A percentile compares a stretch with the other conserved stretches of the same genome.
Conservation (phyloP, 2,797 vertebrate species). For the Octomys mimax region DNA sequence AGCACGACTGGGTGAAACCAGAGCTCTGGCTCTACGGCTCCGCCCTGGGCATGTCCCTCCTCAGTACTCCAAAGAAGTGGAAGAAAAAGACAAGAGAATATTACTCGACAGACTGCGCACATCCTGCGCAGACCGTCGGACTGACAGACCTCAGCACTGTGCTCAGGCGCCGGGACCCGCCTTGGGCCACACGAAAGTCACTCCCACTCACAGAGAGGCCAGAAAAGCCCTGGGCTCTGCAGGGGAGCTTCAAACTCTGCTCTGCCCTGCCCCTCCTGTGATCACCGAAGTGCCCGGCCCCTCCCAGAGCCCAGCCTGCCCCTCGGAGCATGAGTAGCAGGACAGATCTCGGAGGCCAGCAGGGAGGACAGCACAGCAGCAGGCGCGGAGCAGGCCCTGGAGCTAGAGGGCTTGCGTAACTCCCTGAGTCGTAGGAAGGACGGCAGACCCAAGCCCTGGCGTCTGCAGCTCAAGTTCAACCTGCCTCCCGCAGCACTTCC, state of each 20-base stretch:
- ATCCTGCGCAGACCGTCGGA: neutral
- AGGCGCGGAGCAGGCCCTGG: neutral
- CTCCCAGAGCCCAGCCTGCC: neutral
- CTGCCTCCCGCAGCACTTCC: neutral
- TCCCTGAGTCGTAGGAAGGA: too few species aligned
- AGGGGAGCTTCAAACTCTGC: neutral
- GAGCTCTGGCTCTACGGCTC: neutral
- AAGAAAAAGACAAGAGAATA: neutral
- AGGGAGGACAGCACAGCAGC: neutral
- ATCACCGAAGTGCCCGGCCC: neutral
- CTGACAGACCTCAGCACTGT: neutral
- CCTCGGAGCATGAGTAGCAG: neutral
- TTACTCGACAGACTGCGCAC: neutral
- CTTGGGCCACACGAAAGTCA: neutral
- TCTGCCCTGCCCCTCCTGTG: neutral
- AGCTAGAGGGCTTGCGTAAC: neutral
- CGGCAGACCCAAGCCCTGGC: too few species aligned
- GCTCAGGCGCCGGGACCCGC: neutral
- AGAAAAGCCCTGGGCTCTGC: neutral
- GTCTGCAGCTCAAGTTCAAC: neutral
- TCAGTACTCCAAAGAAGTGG: neutral
- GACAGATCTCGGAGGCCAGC: neutral
- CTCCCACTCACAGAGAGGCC: neutral
- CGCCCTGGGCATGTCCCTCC: neutral
- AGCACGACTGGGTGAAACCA: neutral